Evolutionary conservation across 2,888 invertebrate species (phyloP).

Genomic region (Diarsia dahlii): DNA sequence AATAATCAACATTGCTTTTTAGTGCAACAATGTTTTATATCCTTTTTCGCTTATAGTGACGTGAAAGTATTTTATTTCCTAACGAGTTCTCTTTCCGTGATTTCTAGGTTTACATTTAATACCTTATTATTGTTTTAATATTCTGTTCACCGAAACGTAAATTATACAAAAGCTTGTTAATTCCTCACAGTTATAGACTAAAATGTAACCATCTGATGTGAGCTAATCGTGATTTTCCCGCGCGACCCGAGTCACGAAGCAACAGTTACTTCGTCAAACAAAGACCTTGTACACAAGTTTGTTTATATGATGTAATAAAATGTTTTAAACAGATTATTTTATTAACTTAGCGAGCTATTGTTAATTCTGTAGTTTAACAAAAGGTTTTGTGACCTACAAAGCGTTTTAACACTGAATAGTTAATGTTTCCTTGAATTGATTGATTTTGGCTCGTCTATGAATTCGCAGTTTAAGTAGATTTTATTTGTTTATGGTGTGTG

Average conservation of each 20-base stretch:
- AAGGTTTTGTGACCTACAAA: slow-evolving; percentile 33
- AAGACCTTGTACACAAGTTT: slow-evolving; percentile 54
- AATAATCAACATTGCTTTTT: too few relatives aligned
- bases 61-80: not conserved
- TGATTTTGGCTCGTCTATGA: not conserved
- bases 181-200: slow-evolving; percentile 13
- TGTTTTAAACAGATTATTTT: slow-evolving; percentile 50
- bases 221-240: slow-evolving; percentile 51
- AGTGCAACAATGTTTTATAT: too few relatives aligned
- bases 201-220: slow-evolving; percentile 41
- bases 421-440: slow-evolving; percentile 51
- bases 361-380: slow-evolving; percentile 47
- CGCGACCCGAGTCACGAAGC: slow-evolving; percentile 46
- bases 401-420: slow-evolving; percentile 59
- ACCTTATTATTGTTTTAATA: not conserved
- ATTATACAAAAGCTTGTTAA: slow-evolving; percentile 26
- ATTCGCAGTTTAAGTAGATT: slow-evolving; percentile 30
- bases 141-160: slow-evolving; percentile 8
- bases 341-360: slow-evolving; percentile 49
- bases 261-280: slow-evolving; percentile 43
- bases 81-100: not conserved
- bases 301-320: slow-evolving; percentile 46
- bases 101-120: not conserved
- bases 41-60: not conserved
- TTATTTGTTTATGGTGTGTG: slow-evolving; percentile 41